A percentile compares a stretch with the other conserved stretches of the same genome.
Conservation (phyloP, 1,140 invertebrate genomes). For the Venustaconcha ellipsiformis region DNA sequence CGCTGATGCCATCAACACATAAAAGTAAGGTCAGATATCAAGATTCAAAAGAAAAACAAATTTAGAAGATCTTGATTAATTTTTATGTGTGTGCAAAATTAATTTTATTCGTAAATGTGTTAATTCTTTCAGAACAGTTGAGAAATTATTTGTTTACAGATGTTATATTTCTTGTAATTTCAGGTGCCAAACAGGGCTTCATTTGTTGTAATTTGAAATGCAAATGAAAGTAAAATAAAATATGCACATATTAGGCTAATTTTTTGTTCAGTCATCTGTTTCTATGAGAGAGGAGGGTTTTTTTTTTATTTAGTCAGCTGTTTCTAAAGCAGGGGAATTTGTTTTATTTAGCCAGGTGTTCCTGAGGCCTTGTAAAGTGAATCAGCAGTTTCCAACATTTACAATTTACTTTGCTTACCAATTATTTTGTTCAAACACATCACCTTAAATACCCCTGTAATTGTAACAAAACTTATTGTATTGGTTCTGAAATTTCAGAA, state of each 20-base stretch:
- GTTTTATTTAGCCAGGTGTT: neutral
- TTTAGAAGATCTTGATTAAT: no score
- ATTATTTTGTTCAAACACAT: neutral
- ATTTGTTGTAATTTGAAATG: no score
- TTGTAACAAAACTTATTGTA: neutral
- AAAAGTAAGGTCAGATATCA: no score
- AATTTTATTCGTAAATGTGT: no score
- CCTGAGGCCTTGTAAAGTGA: neutral
- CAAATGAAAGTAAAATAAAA: no score
- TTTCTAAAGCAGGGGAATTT: neutral
- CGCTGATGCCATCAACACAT: no score
- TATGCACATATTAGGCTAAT: neutral
- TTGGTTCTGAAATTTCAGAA: conserved; percentile 61
- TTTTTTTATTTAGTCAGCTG: neutral
- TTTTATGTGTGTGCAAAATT: no score
- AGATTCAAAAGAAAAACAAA: no score
- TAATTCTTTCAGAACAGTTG: no score
- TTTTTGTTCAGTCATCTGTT: neutral
- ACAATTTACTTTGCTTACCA: neutral
- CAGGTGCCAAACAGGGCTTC: no score
- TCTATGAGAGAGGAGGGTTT: neutral
- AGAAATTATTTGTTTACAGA: no score
- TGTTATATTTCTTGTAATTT: no score
- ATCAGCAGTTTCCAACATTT: neutral
- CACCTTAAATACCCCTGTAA: neutral